Evolutionary conservation across 1,140 invertebrate genomes (phyloP).

Genomic region (Coenobita brevimanus): DNA sequence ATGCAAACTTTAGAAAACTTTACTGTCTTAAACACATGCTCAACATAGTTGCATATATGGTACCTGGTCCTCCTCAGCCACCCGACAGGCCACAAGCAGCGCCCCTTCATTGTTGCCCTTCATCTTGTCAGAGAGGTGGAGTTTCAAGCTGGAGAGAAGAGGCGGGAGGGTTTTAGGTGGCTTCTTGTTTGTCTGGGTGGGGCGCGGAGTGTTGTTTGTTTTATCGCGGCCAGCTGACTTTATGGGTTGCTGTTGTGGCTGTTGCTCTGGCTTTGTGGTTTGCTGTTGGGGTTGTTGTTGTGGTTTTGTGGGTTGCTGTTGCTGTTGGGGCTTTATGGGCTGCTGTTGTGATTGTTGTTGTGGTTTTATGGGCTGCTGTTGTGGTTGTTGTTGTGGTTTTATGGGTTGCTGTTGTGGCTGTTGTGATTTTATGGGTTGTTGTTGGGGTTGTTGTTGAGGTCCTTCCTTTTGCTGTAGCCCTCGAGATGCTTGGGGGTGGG

Average conservation of each 20-base stretch:
- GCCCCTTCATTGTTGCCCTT: constrained; percentile 65
- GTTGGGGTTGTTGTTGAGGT: constrained; percentile 1
- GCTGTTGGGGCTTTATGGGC: not conserved
- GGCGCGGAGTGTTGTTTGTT: not conserved
- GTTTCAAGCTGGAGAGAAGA: constrained; percentile 16
- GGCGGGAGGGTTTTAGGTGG: constrained; percentile 29
- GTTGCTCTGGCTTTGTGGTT: not conserved
- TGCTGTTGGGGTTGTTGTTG: not conserved
- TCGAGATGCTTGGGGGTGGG: no score
- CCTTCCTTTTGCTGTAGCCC: not conserved
- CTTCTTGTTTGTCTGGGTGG: constrained; percentile 2
- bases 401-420: constrained; percentile 24
- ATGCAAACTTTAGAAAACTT: no score
- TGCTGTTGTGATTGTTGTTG: constrained; percentile 21
- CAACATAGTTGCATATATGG: no score
- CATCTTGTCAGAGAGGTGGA: constrained; percentile 46
- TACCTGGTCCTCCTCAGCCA: constrained; percentile 67
- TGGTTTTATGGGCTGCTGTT: constrained; percentile 16
- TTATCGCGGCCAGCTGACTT: not conserved
- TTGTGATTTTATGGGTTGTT: constrained; percentile 9
- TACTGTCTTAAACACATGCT: no score
- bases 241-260: constrained; percentile 15
- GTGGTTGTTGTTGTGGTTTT: not conserved
- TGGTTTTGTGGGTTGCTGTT: constrained; percentile 24
- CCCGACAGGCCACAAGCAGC: constrained; percentile 59